Base-by-base conservation (phyloP, 2,113 vertebrate genomes). In the Macheiramphus alcinus region DNA sequence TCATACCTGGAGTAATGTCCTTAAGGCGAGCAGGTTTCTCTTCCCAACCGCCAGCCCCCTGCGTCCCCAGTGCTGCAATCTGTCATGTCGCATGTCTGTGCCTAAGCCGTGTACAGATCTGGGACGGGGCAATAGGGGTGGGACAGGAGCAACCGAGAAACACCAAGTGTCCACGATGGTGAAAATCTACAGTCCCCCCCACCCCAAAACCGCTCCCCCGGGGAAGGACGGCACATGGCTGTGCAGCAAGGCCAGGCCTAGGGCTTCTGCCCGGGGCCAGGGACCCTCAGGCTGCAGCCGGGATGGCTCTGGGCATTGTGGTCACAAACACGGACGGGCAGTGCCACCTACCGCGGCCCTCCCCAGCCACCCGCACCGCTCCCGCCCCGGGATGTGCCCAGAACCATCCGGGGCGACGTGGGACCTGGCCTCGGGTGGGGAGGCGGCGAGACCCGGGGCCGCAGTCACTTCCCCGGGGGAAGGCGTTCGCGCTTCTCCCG, bases 161-260 rank as follows among this genome's bases (percentile, higher is more conserved):
- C 27, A 2, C 66, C 0, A 21, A 32, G 31, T 2, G 25, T 7
- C 50, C 12, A 2, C 1, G 3, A 29, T 2, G 26, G 50, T 16
- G 16, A 10, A 42, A 52, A 9, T 21, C 47, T 6, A 16, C 55
- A 9, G 32, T 29, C 15, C 6, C 52, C 5, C 16, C 52, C 16
- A 14, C 15, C 7, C 52, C 52, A 53, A 8, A 4, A 3, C 42
- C 0, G 4, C 32, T 25, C 23, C 34, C 16, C 20, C 1, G 6
- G 27, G 34, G 55, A 21, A 40, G 17, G 27, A 11, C 0, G 2
- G 34, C 4, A 16, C 32, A 2, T 8, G 16, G 40, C 55, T n/a
- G 27, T 3, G 4, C 26, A 36, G 20, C 20, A 13, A 62, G 47
- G 58, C 68, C 38, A 31, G 34, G n/a, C 59, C n/a, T 11, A 25